Base-by-base conservation (phyloP, 2,113 vertebrate genomes). In the Tenrec ecaudatus region DNA sequence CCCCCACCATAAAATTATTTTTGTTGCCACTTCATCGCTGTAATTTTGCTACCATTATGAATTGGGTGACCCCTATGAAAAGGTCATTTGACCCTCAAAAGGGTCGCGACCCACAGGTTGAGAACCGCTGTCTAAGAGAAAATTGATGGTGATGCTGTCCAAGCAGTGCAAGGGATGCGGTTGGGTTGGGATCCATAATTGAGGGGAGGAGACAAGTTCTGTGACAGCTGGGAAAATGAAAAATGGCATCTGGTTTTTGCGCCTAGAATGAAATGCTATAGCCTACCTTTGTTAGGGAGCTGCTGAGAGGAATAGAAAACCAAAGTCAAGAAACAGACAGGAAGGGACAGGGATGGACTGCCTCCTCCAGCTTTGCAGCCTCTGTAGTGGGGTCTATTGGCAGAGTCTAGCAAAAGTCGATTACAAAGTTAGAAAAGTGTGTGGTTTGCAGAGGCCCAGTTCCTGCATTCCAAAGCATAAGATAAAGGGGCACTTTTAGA, bases 191-290 rank as follows among this genome's bases (percentile, higher is more conserved):
- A 4, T 17, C 11, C 60, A 16, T 12, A 29, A 0, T 1, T 5
- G 20, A 73, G 38, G 40, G 27, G 40, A 16, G 8, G 66, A 66
- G 40, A 23, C 14, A 17, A 15, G 9, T 40, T 16, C 75, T 76
- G 40, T 22, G 58, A 68, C 4, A 27, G 11, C 60, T 75, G 27
- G 38, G 40, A 29, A 27, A 6, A 60, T 0, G 10, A 60, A 22
- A 6, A 5, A 29, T 3, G n/a, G 68, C 9, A 77, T 40, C 53
- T 4, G 4, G 2, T 57, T 9, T 1, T 0, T 9, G 68, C n/a
- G 27, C 0, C 33, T 22, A 22, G 71, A 40, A n/a, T 36, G 57
- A 75, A 33, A 38, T 0, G 8, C 11, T 27, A 6, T 19, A 31
- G 57, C 17, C 53, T 31, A 36, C 4, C 16, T 0, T 80, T 81